Base-by-base conservation (phyloP, 2,888 invertebrate genomes). In the Apodemia mormo region DNA sequence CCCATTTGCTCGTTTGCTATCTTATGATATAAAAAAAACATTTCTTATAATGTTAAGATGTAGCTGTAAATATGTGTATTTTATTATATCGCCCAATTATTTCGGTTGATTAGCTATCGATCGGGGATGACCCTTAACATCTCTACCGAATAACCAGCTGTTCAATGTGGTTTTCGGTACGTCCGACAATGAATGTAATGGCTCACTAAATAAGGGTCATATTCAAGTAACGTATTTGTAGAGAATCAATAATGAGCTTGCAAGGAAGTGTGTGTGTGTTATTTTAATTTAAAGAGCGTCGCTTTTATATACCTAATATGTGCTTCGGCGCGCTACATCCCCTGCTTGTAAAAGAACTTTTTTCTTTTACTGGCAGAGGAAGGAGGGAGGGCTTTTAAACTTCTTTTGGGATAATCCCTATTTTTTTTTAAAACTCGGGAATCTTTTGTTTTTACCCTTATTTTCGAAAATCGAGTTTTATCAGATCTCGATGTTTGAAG, bases 21-120 rank as follows among this genome's bases (percentile, higher is more conserved):
- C 22, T 22, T 22, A 22, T 22, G 22, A 22, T 22, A 22, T 22
- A 22, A 22, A 22, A 33, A 33, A 33, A 2, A 33, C 33, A 33
- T 33, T 4, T 33, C 33, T 33, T 33, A 33, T 40, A 37, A 29
- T 29, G 29, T 29, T 58, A 2, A 10, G 1, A 9, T n/a, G 30
- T 29, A 3, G 5, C 10, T 56, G 9, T 56, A 22, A 9, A 8
- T 30, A 9, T 29, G 29, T 58, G 10, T 58, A 40, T 40, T 40
- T 40, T 58, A 58, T 40, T 58, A 58, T 58, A 58, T 58, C 58
- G 58, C 10, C 58, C 58, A 10, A 58, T 58, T 58, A 58, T 30
- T 58, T 58, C 58, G 22, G 10, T 0, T 58, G 58, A 58, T 58
- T 58, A 30, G 30, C 58, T 58, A 58, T 58, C 58, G 58, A 58